Evolutionary conservation across 2,888 invertebrate genomes (phyloP), one percentile per base, ranked within the genome.

Genomic region (Busseola fusca): DNA sequence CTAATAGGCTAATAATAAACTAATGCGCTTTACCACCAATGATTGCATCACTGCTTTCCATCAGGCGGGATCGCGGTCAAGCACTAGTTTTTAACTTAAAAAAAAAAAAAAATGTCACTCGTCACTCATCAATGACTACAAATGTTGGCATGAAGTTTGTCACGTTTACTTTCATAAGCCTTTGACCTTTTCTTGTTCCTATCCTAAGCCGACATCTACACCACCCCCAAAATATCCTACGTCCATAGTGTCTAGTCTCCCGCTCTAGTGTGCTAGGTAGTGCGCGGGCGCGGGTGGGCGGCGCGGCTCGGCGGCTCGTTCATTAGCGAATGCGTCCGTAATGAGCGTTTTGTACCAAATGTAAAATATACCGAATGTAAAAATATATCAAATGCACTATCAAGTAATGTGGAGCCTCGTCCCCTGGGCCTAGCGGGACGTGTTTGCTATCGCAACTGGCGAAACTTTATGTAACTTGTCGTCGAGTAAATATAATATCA

Each of bases 311-410:
- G 84, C 88, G 87, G 86, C 91, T 88, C 89, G 87, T 93, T 94
- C 94, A 93, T 94, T 94, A 94, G 93, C 90, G 93, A 94, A 93
- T 93, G 94, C 93, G 90, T 93, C 88, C 87, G 85, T 94, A 93
- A 94, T 93, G 93, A 95, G 90, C 91, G 93, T 91, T 93, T 93
- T 93, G 87, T 89, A 88, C 87, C 88, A 88, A 91, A 91, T 91
- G 91, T 65, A 64, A 63, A 78, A 78, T 92, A 87, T 89, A 90
- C 88, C 89, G 89, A 92, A 92, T 92, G 91, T 90, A 91, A 90
- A 93, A 91, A 93, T 91, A 93, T 91, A 92, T 92, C 90, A 92
- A 91, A 91, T 88, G 91, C 88, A 89, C 78, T 80, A 84, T 83
- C 81, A 85, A 87, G 84, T 80, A 84, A 81, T 82, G 83, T 64